Evolutionary conservation across 2,888 invertebrate species (phyloP), one percentile per base, ranked within the genome.

Genomic region (Hyposoter dolosus): DNA sequence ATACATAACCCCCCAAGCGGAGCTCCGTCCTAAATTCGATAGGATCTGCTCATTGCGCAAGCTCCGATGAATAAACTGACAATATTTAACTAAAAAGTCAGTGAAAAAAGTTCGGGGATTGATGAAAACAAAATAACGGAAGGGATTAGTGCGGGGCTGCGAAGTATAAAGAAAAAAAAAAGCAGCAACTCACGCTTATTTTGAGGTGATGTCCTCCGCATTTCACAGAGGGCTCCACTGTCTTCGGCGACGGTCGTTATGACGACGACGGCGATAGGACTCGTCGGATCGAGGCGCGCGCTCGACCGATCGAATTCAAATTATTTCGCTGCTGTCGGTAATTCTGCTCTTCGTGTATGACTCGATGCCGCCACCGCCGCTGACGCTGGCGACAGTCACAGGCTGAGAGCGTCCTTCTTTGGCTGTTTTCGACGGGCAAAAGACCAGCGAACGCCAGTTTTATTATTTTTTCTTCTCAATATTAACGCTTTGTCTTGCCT

Each of bases 131-230:
- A 32, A 71, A 5, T 12, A 23, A 68, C 23, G 68, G 19, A 5
- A 43, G 40, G 7, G 68, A 68, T 19, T 19, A 19, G 10, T 35
- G 9, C 17, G 69, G 50, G 43, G 65, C 7, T 15, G 60, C 12
- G 45, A 32, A 23, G 60, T n/a, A 56, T 40, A 75, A n/a, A 65
- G 17, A 43, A 17, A 12, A 50, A 15, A 23, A 47, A 17, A n/a
- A 17, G 43, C 35, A 28, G 4, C n/a, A 43, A 78, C 68, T 92
- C 92, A 95, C 95, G 95, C 95, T 95, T 95, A 93, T 95, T 95
- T 92, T 95, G 94, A 92, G 95, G 95, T 93, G 95, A 95, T 94
- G 95, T 95, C 90, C 95, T 95, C 93, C 95, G 95, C 95, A 95
- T 95, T 93, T 95, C 95, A 94, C 93, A 94, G 93, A 92, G 91